Evolutionary conservation across 2,113 vertebrate species (phyloP).

Genomic region (Xiphophorus hellerii): DNA sequence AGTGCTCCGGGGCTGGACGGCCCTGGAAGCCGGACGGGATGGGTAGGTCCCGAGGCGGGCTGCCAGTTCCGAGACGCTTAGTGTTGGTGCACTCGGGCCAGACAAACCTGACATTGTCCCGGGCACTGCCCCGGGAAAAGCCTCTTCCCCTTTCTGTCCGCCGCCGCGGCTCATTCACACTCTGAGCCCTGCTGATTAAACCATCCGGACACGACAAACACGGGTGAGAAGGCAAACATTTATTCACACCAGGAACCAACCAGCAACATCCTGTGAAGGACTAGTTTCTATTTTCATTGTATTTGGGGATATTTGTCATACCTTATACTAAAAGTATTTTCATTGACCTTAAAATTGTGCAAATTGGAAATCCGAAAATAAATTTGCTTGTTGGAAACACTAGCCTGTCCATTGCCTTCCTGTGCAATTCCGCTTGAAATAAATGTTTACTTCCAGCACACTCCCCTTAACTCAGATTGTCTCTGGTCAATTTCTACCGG

Average conservation of each 20-base stretch:
- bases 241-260: slow-evolving; percentile 58
- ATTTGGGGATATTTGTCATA: neutral
- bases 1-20: slow-evolving; percentile 67
- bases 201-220: slow-evolving; percentile 55
- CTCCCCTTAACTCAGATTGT: too few species aligned
- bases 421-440: too few species aligned
- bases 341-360: too few species aligned
- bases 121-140: slow-evolving; percentile 62
- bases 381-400: too few species aligned
- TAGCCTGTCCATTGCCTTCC: too few species aligned
- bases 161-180: slow-evolving; percentile 53
- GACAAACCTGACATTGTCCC: slow-evolving; percentile 80
- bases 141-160: slow-evolving; percentile 57
- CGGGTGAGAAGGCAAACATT: slow-evolving; percentile 64
- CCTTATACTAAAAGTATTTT: neutral
- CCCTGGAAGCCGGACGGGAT: slow-evolving; percentile 66
- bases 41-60: slow-evolving; percentile 69
- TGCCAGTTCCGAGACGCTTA: slow-evolving; percentile 79
- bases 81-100: slow-evolving; percentile 68
- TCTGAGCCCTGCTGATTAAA: slow-evolving; percentile 53
- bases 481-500: too few species aligned
- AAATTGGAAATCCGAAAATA: too few species aligned
- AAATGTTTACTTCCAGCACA: too few species aligned
- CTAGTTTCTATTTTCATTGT: slow-evolving; percentile 2
- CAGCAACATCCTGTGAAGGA: neutral